Evolutionary conservation across 2,888 invertebrate genomes (phyloP).

Genomic region (Trissolcus japonicus): DNA sequence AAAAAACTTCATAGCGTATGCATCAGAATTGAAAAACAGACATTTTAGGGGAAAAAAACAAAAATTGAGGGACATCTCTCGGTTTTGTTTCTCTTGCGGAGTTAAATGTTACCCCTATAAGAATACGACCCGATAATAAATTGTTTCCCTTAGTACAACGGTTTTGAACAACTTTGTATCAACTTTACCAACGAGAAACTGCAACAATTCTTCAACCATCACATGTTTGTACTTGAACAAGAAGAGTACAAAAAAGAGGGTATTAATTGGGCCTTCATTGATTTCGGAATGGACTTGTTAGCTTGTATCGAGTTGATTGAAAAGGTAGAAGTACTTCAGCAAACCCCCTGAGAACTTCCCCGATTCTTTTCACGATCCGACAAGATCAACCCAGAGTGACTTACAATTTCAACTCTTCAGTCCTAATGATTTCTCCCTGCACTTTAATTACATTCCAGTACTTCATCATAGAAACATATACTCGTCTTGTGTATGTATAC

Average conservation of each 20-base stretch:
- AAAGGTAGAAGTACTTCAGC: conserved; percentile 83
- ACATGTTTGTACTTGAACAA: conserved; percentile 99
- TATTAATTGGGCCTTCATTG: conserved; percentile 98
- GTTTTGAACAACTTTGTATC: conserved; percentile 99
- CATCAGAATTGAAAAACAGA: too few relatives aligned
- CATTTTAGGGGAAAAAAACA: too few relatives aligned
- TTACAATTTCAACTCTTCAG: conserved; percentile 23
- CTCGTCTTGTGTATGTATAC: conserved; percentile 16
- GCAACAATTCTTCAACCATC: conserved; percentile 99
- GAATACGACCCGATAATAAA: conserved; percentile 89
- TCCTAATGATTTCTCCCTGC: conserved; percentile 9
- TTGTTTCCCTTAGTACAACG: conserved; percentile 99
- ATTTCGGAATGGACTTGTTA: conserved; percentile 99
- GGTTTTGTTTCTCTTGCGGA: conserved; percentile 17
- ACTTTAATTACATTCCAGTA: too few relatives aligned
- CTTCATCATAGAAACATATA: conserved; percentile 6
- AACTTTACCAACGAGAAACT: conserved; percentile 99
- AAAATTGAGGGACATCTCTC: conserved; percentile 19
- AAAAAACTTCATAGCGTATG: too few relatives aligned
- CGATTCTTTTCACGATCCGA: conserved; percentile 13
- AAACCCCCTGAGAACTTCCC: background rate
- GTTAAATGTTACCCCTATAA: conserved; percentile 11
- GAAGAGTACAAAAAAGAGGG: conserved; percentile 99
- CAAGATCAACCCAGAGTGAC: conserved; percentile 11
- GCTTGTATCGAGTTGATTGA: conserved; percentile 99